These are phyloP conservation scores for Cylas formicarius DNA, from an alignment of 1,140 invertebrate species.

Conservation along the genomic window DNA sequence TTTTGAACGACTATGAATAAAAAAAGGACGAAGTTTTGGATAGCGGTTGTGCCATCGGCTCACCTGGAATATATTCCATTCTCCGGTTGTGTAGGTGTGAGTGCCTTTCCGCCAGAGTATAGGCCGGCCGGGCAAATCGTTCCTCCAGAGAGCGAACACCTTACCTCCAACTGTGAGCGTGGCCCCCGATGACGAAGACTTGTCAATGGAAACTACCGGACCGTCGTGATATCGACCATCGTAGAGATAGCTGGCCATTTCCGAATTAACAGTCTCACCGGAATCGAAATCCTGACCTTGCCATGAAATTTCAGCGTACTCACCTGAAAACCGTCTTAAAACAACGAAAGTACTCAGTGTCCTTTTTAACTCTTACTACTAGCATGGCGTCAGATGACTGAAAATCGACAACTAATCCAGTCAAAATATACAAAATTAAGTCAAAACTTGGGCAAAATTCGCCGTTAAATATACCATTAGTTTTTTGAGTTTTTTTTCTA, in stretches of 20 bases:
- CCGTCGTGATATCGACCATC: conserved; percentile 57
- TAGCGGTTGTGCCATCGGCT: conserved; percentile 21
- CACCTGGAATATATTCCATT: conserved; percentile 42
- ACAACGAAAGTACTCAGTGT: no score
- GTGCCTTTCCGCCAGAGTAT: conserved; percentile 48
- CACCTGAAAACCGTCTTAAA: conserved; percentile 37
- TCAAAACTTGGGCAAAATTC: no score
- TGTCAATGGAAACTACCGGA: conserved; percentile 47
- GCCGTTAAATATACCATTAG: no score
- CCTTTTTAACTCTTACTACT: no score
- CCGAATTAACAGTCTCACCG: conserved; percentile 48
- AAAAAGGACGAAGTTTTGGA: conserved; percentile 6
- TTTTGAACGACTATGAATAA: conserved; percentile 20
- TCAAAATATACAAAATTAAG: no score
- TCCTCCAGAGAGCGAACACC: conserved; percentile 53
- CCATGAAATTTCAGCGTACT: conserved; percentile 49
- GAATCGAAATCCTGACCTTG: conserved; percentile 54
- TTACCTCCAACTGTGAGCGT: conserved; percentile 53
- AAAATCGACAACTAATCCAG: no score
- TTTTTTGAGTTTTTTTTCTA: no score
- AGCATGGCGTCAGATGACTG: no score
- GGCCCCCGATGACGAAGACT: conserved; percentile 43
- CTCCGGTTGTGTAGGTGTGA: conserved; percentile 46
- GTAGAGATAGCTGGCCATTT: conserved; percentile 44
- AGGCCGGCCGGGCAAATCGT: conserved; percentile 43